Conservation (phyloP, 35 echinoderm and acorn worm genomes). For the Lytechinus variegatus region DNA sequence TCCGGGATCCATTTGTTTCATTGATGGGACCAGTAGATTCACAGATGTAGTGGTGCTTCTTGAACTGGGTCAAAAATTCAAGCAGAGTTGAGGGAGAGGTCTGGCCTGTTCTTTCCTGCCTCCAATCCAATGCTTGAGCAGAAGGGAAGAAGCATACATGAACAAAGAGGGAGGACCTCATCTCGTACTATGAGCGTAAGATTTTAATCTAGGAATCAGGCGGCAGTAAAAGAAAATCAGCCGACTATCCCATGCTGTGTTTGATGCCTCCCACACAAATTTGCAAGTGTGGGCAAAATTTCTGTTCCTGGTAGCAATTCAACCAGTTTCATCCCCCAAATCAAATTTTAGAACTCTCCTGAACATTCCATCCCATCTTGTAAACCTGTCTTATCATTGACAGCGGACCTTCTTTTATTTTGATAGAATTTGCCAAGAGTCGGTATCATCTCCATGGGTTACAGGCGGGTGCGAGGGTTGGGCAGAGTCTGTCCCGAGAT, state of each 20-base stretch:
- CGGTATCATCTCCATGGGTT: background rate
- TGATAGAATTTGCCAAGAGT: background rate
- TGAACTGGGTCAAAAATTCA: slow-evolving; percentile 3
- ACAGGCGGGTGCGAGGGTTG: background rate
- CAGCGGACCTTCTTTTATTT: background rate
- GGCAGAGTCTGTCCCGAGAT: background rate
- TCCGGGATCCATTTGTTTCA: background rate
- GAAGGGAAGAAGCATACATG: background rate
- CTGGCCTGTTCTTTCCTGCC: background rate
- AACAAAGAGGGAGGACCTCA: background rate
- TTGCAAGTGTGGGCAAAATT: slow-evolving; percentile 42
- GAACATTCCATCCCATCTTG: background rate
- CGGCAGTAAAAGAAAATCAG: background rate
- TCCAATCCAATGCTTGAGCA: background rate
- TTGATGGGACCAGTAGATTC: background rate
- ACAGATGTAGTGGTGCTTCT: background rate
- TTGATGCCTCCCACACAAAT: background rate
- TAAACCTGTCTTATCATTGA: background rate
- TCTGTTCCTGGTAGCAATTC: background rate
- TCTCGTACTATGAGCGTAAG: background rate
- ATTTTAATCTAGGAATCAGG: background rate
- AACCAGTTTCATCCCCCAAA: slow-evolving; percentile 5
- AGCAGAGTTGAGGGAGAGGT: background rate
- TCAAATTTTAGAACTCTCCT: slow-evolving; percentile 6
- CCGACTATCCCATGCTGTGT: slow-evolving; percentile 16